Evolutionary conservation across 2,888 invertebrate species (phyloP).

Genomic region (Furcula furcula): DNA sequence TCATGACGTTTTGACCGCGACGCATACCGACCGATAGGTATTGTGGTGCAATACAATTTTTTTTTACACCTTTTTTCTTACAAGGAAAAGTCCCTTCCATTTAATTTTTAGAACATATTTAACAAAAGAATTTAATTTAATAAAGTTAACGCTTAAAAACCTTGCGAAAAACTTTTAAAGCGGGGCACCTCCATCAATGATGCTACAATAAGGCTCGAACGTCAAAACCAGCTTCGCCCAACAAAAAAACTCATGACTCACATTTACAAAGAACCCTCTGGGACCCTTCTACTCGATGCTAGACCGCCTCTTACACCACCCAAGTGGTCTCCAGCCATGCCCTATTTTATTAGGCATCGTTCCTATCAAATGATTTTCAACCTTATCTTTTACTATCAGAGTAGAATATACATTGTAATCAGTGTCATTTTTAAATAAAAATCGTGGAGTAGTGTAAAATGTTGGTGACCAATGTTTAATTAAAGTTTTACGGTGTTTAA

Average conservation of each 20-base stretch:
- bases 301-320: constrained; percentile 35
- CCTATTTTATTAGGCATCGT: constrained; percentile 50
- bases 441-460: constrained; percentile 19
- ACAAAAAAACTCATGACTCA: constrained; percentile 49
- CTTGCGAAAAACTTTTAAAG: too few relatives aligned
- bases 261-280: constrained; percentile 45
- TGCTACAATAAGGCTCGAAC: constrained; percentile 19
- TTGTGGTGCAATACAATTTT: too few relatives aligned
- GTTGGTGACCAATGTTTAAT: constrained; percentile 24
- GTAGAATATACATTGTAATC: background rate
- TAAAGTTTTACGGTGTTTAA: constrained; percentile 15
- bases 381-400: constrained; percentile 16
- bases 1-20: too few relatives aligned
- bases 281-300: constrained; percentile 39
- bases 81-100: too few relatives aligned
- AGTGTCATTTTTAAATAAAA: constrained; percentile 10
- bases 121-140: constrained; percentile 4
- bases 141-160: constrained; percentile 5
- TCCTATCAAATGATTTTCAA: constrained; percentile 19
- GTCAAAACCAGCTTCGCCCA: constrained; percentile 25
- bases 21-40: too few relatives aligned
- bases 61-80: too few relatives aligned
- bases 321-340: constrained; percentile 38
- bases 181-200: constrained; percentile 11
- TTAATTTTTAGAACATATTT: too few relatives aligned